Evolutionary conservation across 2,113 vertebrate species (phyloP), one percentile per base, ranked within the genome.

Genomic region (Scomber colias): DNA sequence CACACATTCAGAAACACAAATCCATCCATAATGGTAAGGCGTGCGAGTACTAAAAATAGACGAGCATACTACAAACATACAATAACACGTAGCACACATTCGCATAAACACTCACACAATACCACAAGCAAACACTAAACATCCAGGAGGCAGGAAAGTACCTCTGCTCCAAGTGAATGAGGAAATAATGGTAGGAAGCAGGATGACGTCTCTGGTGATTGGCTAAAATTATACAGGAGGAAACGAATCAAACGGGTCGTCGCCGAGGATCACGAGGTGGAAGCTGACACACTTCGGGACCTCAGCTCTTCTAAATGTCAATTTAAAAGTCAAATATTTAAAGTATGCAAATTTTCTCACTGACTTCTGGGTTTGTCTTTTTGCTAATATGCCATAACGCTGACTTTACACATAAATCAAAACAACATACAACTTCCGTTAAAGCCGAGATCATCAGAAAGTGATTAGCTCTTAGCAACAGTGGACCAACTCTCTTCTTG

Each of bases 11-110:
- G 31, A 13, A 15, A 62, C 69, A 80, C 65, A 76, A 62, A 73
- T 60, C 30, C 62, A 71, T 57, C 84, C 63, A 76, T 62, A 46
- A 66, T 74, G 67, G 49, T 56, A 57, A 69, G n/a, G 19, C 3
- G 21, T 11, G 12, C 13, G 31, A 64, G 11, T 11, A 53, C 81
- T 85, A 85, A 87, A 85, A 79, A 63, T 87, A 91, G 74, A 77
- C 61, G 16, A 5, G 13, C 48, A 8, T 24, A 8, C 64, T 30
- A 27, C 11, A 72, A 24, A 74, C 10, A 12, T 10, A n/a, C 10
- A 59, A 60, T n/a, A 24, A 30, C 56, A 50, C 13, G 56, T 14
- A 62, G 40, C 35, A 57, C 53, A n/a, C 5, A 3, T 3, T 10
- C 15, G 13, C 10, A 50, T 21, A 35, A 77, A 66, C 15, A 11